phyloP scores from a whole-genome alignment of 2,113 vertebrate genomes.

The Prinia subflava region DNA sequence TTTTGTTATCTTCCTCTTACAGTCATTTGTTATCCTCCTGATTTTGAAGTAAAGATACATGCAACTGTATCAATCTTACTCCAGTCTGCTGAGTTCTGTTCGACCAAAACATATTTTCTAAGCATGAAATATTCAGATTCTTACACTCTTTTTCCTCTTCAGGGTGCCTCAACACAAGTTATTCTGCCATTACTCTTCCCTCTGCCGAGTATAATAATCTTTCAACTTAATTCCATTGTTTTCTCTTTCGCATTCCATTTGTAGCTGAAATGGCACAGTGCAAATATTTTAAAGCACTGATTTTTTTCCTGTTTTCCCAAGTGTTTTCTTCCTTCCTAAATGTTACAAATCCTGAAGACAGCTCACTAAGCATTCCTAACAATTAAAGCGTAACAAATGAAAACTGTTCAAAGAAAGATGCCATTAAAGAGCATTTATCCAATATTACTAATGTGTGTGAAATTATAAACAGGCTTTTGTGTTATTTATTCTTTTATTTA shows the following conservation, averaged over 20 bases:
- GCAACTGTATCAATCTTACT: neutral
- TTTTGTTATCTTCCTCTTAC: neutral
- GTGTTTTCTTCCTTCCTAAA: neutral
- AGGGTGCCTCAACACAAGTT: neutral
- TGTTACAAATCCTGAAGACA: neutral
- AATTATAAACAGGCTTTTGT: neutral
- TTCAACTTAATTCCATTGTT: neutral
- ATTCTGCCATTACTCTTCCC: neutral
- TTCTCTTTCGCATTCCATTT: neutral
- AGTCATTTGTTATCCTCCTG: neutral
- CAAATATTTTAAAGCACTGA: neutral
- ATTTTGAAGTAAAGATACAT: neutral
- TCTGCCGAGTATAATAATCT: neutral
- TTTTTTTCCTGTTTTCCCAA: neutral
- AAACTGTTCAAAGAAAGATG: neutral
- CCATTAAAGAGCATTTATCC: neutral
- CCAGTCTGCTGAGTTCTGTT: neutral
- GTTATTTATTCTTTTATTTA: conserved; percentile 44
- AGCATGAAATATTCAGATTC: neutral
- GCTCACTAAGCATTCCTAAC: neutral
- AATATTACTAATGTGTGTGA: neutral
- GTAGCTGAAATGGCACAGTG: neutral
- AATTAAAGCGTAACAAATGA: conserved; percentile 6
- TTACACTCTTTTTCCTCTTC: neutral
- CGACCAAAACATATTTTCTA: neutral